Evolutionary conservation across 2,797 vertebrate species (phyloP), one percentile per base, ranked within the genome.

Genomic region (Gadopsis bispinosus): DNA sequence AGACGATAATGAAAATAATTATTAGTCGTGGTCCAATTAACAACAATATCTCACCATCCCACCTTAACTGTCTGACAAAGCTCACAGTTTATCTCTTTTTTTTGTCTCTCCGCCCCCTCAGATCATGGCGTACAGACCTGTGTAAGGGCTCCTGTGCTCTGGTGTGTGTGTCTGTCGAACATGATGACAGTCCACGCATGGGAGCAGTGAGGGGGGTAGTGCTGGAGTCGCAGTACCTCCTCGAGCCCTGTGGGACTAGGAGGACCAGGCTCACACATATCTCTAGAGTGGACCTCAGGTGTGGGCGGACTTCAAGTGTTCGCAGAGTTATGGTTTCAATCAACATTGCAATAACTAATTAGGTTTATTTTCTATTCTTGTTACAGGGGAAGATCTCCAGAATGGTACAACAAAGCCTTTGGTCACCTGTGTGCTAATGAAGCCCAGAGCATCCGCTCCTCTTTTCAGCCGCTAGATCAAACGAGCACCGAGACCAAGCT

Each of bases 351-450:
- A 0, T 62, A 1, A 7, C 7, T 69, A 61, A 77, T 9, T 9
- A 61, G 10, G 0, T 0, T 45, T 33, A 5, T 86, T 43, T 69
- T 8, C 26, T 55, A 0, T 58, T 75, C 12, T 61, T 60, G 48
- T 74, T 87, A 58, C 93, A 98, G 97, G 93, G 97, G 97, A 67
- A 96, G 95, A 91, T 97, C 97, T 89, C 96, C 96, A 80, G 97
- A 99, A 88, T 99, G 97, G 97, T 99, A 98, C 95, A 98, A 96
- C 90, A 98, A 97, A 91, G 95, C 94, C 47, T 98, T 97, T 73
- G 97, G 97, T 85, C 95, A 97, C 81, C 90, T 97, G 79, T 97
- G 97, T 84, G 95, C 96, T 0, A 95, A 96, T 6, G 96, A 98
- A 94, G 96, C 95, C 80, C 96, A 96, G 88, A 95, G 94, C 85